Evolutionary conservation across 2,888 invertebrate genomes (phyloP).

Genomic region (Masnerella sp.): DNA sequence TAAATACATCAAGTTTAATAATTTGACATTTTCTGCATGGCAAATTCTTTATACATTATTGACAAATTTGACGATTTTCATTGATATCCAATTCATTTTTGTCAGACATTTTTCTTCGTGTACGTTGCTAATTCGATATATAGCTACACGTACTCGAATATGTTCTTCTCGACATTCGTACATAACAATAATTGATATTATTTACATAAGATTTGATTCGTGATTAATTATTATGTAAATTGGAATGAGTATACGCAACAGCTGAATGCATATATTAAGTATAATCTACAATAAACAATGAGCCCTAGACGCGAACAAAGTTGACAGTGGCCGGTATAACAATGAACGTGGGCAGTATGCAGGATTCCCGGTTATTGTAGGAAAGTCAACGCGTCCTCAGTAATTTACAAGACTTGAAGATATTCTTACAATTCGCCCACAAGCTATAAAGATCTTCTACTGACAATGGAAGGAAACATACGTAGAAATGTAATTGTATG

Average conservation of each 20-base stretch:
- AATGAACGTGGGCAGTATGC: conserved; percentile 64
- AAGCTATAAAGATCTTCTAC: conserved; percentile 47
- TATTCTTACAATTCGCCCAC: conserved; percentile 62
- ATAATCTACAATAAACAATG: conserved; percentile 57
- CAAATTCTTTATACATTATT: no score
- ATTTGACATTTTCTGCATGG: no score
- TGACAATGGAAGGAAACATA: conserved; percentile 47
- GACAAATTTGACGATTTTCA: no score
- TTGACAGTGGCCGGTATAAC: conserved; percentile 59
- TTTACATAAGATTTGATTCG: no score
- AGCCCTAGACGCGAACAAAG: conserved; percentile 47
- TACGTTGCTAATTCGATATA: no score
- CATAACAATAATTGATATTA: no score
- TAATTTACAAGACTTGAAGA: conserved; percentile 61
- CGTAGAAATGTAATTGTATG: conserved; percentile 51
- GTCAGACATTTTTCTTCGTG: no score
- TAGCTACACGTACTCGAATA: no score
- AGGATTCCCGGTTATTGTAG: conserved; percentile 61
- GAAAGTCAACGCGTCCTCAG: conserved; percentile 61
- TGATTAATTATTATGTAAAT: conserved; percentile 48
- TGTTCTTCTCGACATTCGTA: no score
- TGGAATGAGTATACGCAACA: conserved; percentile 33
- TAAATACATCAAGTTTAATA: no score
- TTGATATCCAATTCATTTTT: no score
- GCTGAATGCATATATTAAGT: conserved; percentile 24